phyloP scores from a whole-genome alignment of 2,797 vertebrate genomes.

The Pangasius djambal region DNA sequence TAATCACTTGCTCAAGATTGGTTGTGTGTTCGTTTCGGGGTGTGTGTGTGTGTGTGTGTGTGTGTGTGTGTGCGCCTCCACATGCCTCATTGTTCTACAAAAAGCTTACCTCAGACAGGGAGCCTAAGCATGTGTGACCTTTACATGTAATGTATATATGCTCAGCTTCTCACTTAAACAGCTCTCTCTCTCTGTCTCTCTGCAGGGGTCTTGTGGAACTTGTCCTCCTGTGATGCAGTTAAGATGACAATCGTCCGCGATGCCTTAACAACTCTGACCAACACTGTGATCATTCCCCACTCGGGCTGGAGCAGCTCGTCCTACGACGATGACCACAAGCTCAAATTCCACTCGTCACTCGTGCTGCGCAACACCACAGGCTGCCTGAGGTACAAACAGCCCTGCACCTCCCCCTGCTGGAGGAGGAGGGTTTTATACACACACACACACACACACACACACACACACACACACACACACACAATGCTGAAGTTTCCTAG shows the following conservation, averaged over 20 bases:
- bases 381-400: constrained; percentile 86
- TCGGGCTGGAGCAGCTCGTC: constrained; percentile 95
- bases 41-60: constrained; percentile 7
- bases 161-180: neutral
- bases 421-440: neutral
- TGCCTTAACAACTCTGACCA: constrained; percentile 91
- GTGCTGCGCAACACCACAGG: constrained; percentile 95
- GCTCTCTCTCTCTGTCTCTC: neutral
- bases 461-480: constrained; percentile 14
- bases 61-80: constrained; percentile 3
- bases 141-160: neutral
- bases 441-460: neutral
- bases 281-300: constrained; percentile 97
- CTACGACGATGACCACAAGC: constrained; percentile 95
- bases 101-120: neutral
- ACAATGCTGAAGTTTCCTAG: neutral
- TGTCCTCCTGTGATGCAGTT: constrained; percentile 94
- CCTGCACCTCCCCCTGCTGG: constrained; percentile 46
- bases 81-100: constrained; percentile 7
- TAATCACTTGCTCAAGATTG: neutral
- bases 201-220: constrained; percentile 96
- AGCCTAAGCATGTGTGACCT: neutral
- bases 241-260: constrained; percentile 99
- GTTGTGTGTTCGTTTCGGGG: neutral
- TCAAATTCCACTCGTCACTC: constrained; percentile 96